Evolutionary conservation across 2,113 vertebrate species (phyloP).

Genomic region (Brachyhypopomus gauderio): DNA sequence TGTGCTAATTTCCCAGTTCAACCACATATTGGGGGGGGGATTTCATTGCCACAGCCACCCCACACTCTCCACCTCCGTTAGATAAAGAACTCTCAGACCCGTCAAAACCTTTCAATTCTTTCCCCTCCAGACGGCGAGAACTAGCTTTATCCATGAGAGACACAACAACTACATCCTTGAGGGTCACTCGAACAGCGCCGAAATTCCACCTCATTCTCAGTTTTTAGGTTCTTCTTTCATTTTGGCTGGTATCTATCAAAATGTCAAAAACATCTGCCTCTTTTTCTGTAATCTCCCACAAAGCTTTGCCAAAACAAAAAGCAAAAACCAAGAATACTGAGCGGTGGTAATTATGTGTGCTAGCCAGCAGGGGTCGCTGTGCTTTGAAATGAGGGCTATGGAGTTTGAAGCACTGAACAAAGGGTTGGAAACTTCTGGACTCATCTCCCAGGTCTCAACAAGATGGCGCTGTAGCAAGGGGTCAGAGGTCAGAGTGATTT

Average conservation of each 20-base stretch:
- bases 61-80: not conserved
- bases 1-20: not conserved
- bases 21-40: slow-evolving; percentile 25
- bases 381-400: slow-evolving; percentile 1
- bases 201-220: not conserved
- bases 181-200: not conserved
- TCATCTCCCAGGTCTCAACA: slow-evolving; percentile 28
- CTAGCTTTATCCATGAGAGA: slow-evolving; percentile 8
- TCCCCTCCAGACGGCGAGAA: slow-evolving; percentile 24
- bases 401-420: not conserved
- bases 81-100: slow-evolving; percentile 43
- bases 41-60: slow-evolving; percentile 33
- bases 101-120: slow-evolving; percentile 41
- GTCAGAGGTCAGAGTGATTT: slow-evolving; percentile 46
- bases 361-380: slow-evolving; percentile 24
- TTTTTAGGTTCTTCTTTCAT: not conserved
- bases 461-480: not conserved
- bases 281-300: no score
- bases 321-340: not conserved
- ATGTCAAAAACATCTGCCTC: not conserved
- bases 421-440: slow-evolving; percentile 35
- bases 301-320: no score
- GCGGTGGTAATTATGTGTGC: not conserved
- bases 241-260: not conserved
- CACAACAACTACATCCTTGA: slow-evolving; percentile 9